These are phyloP conservation scores for Omphaloscelis lunosa DNA, from an alignment of 2,888 invertebrate genomes.

Conservation along the genomic window DNA sequence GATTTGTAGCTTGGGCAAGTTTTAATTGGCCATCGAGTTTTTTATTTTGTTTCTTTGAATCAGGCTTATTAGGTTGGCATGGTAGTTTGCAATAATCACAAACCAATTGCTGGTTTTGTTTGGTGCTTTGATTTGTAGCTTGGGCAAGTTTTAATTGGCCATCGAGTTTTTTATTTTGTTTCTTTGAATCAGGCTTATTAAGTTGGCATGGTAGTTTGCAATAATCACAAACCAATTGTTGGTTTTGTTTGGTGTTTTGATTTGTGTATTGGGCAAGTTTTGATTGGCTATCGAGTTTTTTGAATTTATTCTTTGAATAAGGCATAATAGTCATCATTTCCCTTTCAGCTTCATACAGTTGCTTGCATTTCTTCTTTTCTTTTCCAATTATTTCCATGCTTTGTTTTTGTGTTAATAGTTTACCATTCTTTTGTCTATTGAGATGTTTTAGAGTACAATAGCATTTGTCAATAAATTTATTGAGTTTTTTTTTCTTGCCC, in stretches of 20 bases:
- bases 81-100: too few species aligned
- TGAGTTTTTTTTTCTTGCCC: not conserved
- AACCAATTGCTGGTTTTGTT: not conserved
- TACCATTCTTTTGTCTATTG: conserved; percentile 1
- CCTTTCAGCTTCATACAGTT: not conserved
- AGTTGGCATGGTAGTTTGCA: not conserved
- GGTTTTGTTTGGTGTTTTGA: not conserved
- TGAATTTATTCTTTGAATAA: conserved; percentile 54
- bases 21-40: not conserved
- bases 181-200: too few species aligned
- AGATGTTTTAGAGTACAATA: conserved; percentile 2
- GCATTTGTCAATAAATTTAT: conserved; percentile 30
- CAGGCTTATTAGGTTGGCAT: not conserved
- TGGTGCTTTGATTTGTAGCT: not conserved
- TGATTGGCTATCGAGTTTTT: conserved; percentile 29
- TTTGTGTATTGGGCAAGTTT: not conserved
- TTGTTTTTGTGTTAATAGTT: conserved; percentile 23
- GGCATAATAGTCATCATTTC: conserved; percentile 54
- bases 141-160: not conserved
- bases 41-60: not conserved
- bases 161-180: not conserved
- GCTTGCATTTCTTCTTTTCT: not conserved
- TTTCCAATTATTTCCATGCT: conserved; percentile 14
- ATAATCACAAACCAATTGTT: not conserved
- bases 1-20: not conserved